phyloP scores from a whole-genome alignment of 2,113 vertebrate genomes.

The Regulus satrapa region DNA sequence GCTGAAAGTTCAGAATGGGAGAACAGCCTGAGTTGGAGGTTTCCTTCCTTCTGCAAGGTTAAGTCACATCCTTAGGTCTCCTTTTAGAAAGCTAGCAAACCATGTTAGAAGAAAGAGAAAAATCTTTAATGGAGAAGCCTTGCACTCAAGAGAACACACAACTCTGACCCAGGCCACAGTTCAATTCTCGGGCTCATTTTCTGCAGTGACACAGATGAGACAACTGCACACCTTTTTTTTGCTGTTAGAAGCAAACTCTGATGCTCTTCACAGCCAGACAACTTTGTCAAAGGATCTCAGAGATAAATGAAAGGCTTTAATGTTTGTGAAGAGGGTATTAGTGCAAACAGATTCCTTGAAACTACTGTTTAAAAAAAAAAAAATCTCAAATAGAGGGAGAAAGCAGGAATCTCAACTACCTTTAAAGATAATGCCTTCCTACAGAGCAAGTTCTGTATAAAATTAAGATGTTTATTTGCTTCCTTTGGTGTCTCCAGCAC shows the following conservation, averaged over 20 bases:
- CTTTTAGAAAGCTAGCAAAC: constrained; percentile 33
- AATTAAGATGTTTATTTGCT: background rate
- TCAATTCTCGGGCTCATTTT: background rate
- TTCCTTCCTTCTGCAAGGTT: constrained; percentile 56
- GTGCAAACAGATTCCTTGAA: background rate
- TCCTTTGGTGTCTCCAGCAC: background rate
- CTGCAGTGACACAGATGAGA: background rate
- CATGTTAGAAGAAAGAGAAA: background rate
- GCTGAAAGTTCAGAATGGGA: background rate
- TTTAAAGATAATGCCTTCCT: background rate
- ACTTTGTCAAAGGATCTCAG: background rate
- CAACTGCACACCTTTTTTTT: background rate
- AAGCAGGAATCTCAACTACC: background rate
- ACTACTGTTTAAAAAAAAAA: background rate
- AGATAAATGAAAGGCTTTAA: background rate
- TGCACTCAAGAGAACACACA: background rate
- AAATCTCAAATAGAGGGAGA: background rate
- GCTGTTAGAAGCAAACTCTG: background rate
- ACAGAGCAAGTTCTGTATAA: background rate
- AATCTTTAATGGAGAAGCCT: background rate
- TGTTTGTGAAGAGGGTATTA: background rate
- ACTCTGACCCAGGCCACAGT: background rate
- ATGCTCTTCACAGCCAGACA: background rate
- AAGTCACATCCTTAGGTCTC: constrained; percentile 45
- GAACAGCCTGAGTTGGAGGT: background rate